Percentiles rank a stretch among this genome's conserved stretches.
phyloP scores from a whole-genome alignment of 2,113 vertebrate genomes.

The Perognathus longimembris region DNA sequence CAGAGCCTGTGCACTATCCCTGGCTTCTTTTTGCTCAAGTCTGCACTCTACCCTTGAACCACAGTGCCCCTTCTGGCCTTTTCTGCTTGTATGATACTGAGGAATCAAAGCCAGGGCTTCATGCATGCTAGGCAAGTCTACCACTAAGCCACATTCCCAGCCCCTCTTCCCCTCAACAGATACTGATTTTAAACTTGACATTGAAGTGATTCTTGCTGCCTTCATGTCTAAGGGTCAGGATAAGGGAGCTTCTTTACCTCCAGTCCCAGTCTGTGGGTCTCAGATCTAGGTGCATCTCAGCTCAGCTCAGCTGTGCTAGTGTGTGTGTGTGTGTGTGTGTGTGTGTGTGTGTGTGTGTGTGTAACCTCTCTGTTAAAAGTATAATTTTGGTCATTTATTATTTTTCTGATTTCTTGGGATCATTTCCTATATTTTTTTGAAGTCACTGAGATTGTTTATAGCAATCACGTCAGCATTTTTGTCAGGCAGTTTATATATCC shows the following conservation, averaged over 20 bases:
- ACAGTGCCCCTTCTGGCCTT: too few species aligned
- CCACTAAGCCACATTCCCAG: too few species aligned
- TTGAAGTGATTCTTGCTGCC: background rate
- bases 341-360: too few species aligned
- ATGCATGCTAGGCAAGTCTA: too few species aligned
- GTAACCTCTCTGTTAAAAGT: background rate
- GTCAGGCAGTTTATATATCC: background rate
- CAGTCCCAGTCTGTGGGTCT: background rate
- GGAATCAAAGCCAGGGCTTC: too few species aligned
- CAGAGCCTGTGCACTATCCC: too few species aligned
- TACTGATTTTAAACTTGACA: background rate
- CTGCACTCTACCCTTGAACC: too few species aligned
- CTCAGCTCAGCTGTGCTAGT: background rate
- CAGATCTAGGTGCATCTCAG: background rate
- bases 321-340: too few species aligned
- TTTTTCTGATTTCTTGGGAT: background rate
- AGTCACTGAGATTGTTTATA: background rate
- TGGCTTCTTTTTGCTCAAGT: too few species aligned
- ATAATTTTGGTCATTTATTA: background rate
- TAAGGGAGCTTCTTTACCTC: background rate
- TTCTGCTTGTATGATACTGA: too few species aligned
- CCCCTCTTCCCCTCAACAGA: too few species aligned
- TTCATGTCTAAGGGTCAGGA: background rate
- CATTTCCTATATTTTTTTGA: background rate
- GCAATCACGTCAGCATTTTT: background rate